Evolutionary conservation across 2,888 invertebrate genomes (phyloP).

Genomic region (Vannuccia rotundouncinata): DNA sequence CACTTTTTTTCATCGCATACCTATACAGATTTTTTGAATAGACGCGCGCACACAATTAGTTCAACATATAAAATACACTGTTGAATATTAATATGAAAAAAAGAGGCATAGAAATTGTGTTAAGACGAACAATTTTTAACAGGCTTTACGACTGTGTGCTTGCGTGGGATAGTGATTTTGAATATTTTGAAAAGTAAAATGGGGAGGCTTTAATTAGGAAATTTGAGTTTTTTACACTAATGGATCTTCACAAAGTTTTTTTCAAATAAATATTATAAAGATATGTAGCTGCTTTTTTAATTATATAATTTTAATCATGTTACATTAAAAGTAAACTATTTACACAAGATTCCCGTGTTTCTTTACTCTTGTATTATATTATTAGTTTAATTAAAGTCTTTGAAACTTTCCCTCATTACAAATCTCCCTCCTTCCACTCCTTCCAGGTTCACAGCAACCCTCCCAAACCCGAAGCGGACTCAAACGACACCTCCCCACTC

Average conservation of each 20-base stretch:
- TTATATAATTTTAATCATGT: background rate
- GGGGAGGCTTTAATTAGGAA: background rate
- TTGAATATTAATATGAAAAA: background rate
- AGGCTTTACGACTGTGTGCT: background rate
- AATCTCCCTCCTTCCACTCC: no score
- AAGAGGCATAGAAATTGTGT: background rate
- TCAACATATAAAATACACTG: background rate
- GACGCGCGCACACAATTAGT: background rate
- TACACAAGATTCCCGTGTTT: background rate
- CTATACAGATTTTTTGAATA: background rate
- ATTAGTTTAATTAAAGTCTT: background rate
- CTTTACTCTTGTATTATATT: background rate
- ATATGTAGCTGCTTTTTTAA: conserved; percentile 6
- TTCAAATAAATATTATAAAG: background rate
- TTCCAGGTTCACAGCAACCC: background rate
- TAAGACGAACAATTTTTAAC: background rate
- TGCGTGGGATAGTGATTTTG: background rate
- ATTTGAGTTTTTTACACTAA: conserved; percentile 20
- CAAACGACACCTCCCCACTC: background rate
- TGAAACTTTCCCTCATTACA: no score
- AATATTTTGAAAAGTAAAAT: background rate
- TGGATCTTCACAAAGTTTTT: background rate
- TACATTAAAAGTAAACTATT: background rate
- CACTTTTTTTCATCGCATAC: background rate
- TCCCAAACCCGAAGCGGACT: background rate